Evolutionary conservation across 2,888 invertebrate genomes (phyloP), one percentile per base, ranked within the genome.

Genomic region (Drosophila seclusa): DNA sequence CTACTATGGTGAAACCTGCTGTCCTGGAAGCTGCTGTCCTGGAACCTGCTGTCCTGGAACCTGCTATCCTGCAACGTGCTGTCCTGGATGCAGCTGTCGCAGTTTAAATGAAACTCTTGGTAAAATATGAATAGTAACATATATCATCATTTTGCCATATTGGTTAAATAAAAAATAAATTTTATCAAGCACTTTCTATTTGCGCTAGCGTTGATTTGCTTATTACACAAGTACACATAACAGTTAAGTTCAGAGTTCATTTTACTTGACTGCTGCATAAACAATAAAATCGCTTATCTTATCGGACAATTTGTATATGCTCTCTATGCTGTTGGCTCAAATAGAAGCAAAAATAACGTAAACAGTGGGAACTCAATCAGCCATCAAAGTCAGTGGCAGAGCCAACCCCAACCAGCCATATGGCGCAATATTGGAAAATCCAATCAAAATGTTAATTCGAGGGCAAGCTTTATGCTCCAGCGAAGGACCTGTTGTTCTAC

Each of bases 351-450:
- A 70, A 57, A 45, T 58, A 66, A 61, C 61, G 81, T 61, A 74
- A 83, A 77, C 78, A 77, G 16, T 27, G 50, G 53, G 49, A 45
- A 45, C 45, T 45, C 64, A 49, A 52, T 52, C 64, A 24, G 53
- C 70, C 79, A 64, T 82, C 82, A 82, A 84, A 79, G 84, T 73
- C 79, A 70, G 52, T 52, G 24, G 21, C 68, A 73, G 66, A 62
- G 42, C 65, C 27, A 49, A 60, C 59, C 53, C 61, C 54, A 71
- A 72, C 68, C 79, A 68, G 59, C 87, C 86, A 87, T 87, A 87
- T 87, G 86, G 90, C 70, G 71, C 86, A 87, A 87, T 87, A 87
- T 87, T 90, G 90, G 81, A 87, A 87, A 90, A 87, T 89, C 90
- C 89, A 87, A 87, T 87, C 86, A 87, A 87, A 87, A 90, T 87